These are phyloP conservation scores for Paraescarpia echinospica DNA, from an alignment of 1,140 invertebrate genomes.

Conservation along the genomic window DNA sequence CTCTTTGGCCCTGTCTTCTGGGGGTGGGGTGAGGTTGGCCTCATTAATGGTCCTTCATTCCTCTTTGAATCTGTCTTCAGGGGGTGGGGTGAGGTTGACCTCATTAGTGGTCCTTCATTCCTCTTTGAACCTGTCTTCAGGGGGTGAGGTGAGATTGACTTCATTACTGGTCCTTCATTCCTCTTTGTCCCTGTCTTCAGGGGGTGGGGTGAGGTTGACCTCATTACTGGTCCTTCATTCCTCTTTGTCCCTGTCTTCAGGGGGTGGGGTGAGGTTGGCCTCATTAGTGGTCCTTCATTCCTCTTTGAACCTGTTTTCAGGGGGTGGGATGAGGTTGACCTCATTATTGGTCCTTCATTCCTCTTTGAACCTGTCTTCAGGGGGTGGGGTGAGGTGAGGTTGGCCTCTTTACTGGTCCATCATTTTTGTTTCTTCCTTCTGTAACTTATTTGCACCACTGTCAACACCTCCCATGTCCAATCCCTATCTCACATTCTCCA, in stretches of 20 bases:
- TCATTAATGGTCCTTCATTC: no score
- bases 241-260: neutral
- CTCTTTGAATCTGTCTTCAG: neutral
- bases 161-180: no score
- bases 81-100: neutral
- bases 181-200: neutral
- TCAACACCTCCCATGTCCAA: no score
- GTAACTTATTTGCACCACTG: no score
- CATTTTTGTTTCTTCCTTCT: no score
- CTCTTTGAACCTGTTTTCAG: neutral
- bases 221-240: no score
- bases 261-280: neutral
- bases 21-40: neutral
- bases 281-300: no score
- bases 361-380: neutral
- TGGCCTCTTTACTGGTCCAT: neutral
- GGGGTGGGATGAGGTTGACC: neutral
- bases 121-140: neutral
- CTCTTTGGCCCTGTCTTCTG: neutral
- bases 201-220: neutral
- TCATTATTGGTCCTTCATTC: no score
- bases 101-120: no score
- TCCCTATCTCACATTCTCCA: no score
- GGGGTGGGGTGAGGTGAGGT: no score
- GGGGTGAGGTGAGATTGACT: neutral